Evolutionary conservation across 2,113 vertebrate genomes (phyloP), one percentile per base, ranked within the genome.

Genomic region (Ochotona curzoniae): DNA sequence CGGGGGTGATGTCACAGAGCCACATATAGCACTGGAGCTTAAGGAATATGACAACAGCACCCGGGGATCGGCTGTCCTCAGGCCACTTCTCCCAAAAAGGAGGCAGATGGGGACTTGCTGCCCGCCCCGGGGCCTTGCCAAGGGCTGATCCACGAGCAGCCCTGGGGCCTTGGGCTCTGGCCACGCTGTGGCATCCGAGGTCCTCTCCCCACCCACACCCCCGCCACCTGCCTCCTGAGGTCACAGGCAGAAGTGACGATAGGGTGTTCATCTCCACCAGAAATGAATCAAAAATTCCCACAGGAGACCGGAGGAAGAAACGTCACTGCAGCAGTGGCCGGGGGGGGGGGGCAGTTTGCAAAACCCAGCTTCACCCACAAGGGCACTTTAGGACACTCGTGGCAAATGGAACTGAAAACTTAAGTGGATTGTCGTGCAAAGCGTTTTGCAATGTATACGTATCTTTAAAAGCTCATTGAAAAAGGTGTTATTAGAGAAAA

Each of bases 21-120:
- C 1, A 35, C 91, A 91, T 67, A 91, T 70, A 96, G 94, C 93
- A n/a, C 85, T 76, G 89, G 95, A 95, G n/a, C 83, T 88, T 61
- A 86, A 83, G 64, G 69, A 44, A 44, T 6, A 44, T 51, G 93
- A 87, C 87, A 66, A 60, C 64, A 9, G 66, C n/a, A 70, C 75
- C 86, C 35, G 0, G 86, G 12, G 70, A 60, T 51, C 79, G 21
- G 57, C 79, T 85, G 94, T 61, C 83, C 86, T 66, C 67, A 28
- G 0, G 7, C 66, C 85, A 83, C 74, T 85, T 83, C 63, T 93
- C 93, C 89, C 73, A 5, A 70, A 89, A 94, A 94, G 93, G 89
- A 95, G 89, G 91, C 38, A 44, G 82, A 35, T 0, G 0, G n/a
- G 23, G 6, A 69, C 61, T 17, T n/a, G 83, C 70, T 28, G 83